These are phyloP conservation scores for Bubo blakistoni DNA, from an alignment of 2,113 vertebrate genomes.

Conservation along the genomic window DNA sequence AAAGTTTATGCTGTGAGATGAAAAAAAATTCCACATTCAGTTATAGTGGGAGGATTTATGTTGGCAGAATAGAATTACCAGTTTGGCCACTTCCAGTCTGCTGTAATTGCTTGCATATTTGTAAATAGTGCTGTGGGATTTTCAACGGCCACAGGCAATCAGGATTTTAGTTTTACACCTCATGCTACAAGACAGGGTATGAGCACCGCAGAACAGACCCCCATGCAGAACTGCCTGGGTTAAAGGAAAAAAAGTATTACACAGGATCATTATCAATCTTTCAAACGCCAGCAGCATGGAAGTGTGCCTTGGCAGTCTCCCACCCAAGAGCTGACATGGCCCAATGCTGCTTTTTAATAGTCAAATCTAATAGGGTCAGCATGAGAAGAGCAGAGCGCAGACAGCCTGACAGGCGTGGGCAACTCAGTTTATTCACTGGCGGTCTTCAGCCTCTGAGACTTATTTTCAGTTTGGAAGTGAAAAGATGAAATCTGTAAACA, in stretches of 20 bases:
- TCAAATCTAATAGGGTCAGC: constrained; percentile 16
- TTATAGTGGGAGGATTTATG: constrained; percentile 22
- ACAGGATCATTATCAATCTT: neutral
- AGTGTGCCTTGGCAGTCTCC: constrained; percentile 9
- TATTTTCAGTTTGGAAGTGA: neutral
- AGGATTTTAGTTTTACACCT: neutral
- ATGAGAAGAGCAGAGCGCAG: neutral
- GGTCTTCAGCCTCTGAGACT: neutral
- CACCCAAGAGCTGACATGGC: constrained; percentile 32
- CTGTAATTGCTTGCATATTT: neutral
- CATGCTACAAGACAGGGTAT: neutral
- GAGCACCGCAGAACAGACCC: neutral
- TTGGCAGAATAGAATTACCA: neutral
- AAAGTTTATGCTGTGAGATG: constrained; percentile 41
- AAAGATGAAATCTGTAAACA: constrained; percentile 14
- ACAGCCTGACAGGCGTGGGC: neutral
- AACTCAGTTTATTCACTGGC: neutral
- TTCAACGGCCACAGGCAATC: neutral
- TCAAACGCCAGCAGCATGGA: neutral
- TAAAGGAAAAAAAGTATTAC: neutral
- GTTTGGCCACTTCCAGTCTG: constrained; percentile 2
- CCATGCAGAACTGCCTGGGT: neutral
- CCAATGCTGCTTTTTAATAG: constrained; percentile 27
- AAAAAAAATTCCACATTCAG: neutral
- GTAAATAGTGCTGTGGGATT: neutral